These are phyloP conservation scores for Poeciliopsis paucimaculata DNA, from an alignment of 2,797 vertebrate genomes.

Conservation along the genomic window DNA sequence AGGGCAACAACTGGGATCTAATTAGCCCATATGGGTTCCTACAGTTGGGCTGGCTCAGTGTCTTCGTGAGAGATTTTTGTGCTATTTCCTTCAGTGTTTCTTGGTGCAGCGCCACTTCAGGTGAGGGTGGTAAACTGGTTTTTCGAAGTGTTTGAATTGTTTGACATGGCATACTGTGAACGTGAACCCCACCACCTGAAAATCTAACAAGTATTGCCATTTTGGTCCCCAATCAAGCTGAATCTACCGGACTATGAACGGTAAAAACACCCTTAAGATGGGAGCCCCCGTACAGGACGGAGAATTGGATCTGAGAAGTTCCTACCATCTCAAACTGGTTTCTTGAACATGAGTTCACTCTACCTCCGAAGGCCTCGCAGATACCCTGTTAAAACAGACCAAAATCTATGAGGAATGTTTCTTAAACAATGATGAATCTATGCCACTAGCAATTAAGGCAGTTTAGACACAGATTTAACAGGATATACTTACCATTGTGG, in stretches of 20 bases:
- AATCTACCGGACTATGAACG: too few species aligned
- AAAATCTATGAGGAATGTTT: background rate
- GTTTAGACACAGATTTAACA: background rate
- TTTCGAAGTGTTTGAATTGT: too few species aligned
- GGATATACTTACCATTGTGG: background rate
- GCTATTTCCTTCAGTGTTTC: too few species aligned
- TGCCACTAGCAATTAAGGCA: background rate
- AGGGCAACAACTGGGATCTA: background rate
- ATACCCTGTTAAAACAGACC: background rate
- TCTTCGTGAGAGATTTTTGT: too few species aligned
- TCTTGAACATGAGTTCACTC: background rate
- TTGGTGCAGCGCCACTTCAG: too few species aligned
- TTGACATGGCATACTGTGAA: too few species aligned
- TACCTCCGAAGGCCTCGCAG: too few species aligned
- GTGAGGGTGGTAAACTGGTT: too few species aligned
- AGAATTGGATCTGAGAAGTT: background rate
- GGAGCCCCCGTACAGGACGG: background rate
- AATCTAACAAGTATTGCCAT: too few species aligned
- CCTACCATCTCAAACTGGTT: background rate
- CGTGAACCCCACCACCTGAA: too few species aligned
- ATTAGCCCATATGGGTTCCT: background rate
- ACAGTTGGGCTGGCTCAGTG: too few species aligned
- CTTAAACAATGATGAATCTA: background rate
- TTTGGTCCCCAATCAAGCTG: too few species aligned
- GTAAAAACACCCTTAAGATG: background rate